Base-by-base conservation (phyloP, 2,888 invertebrate species). In the Craniophora ligustri region DNA sequence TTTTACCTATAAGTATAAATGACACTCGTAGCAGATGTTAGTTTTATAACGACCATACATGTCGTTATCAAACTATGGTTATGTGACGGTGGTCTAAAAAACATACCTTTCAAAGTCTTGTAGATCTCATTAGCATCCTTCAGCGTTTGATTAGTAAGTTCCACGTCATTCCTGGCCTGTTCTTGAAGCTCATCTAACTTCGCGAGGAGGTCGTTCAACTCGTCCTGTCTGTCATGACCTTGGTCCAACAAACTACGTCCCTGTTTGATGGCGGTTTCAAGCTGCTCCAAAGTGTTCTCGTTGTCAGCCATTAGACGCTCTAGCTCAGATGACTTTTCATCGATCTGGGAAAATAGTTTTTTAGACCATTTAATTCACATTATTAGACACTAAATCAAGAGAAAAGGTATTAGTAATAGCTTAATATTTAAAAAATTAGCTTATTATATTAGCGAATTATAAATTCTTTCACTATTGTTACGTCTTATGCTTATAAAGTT, bases 121-220 rank as follows among this genome's bases (percentile, higher is more conserved):
- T 82, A 82, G 8, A 82, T 82, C 41, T 79, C 78, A 28, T 76
- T 78, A 2, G 87, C 87, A 15, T 87, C 87, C 97, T 68, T 73
- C 11, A 73, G 51, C 1, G 73, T 73, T 45, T 73, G 72, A 28
- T 98, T 97, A 2, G 98, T 98, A 44, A 96, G 95, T 50, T 96
- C 95, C 0, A 98, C 97, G 2, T 99, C 98, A 44, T 96, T 95
- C 51, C 95, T 95, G 0, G 98, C 98, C 76, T 95, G 96, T 3
- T 94, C 96, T 45, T 96, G 95, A 0, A 96, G 95, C 15, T 95
- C 95, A 77, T 97, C 97, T 5, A 98, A 95, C 59, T 97, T 96
- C 0, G 96, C 96, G 49, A 98, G 85, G 7, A 98, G 93, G 62
- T 97, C 96, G 73, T 97, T 97, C 1, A 98, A 95, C 48, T 95